Base-by-base conservation (phyloP, 2,113 vertebrate species). In the Ochotona princeps region DNA sequence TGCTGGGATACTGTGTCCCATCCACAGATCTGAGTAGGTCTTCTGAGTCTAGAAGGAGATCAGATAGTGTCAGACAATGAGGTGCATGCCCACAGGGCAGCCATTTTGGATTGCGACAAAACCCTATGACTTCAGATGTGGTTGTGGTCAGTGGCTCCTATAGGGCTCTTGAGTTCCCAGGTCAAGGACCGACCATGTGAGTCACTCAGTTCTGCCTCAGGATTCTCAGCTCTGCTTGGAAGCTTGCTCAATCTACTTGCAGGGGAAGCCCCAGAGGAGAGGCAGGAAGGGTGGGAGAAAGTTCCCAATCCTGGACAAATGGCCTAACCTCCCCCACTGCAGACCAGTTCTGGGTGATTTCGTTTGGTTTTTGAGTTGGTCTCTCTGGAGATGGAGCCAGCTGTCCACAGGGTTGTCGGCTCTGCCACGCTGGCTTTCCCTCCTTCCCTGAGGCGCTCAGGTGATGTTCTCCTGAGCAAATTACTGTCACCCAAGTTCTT, bases 141-240 rank as follows among this genome's bases (percentile, higher is more conserved):
- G 35, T 32, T 60, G 87, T 8, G 47, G 60, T 60, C 57, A 74
- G 44, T 9, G 25, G 44, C 17, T 74, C 60, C 32, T 54, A 1
- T 25, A 66, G 1, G 0, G 26, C 28, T 14, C 54, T 28, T 25
- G 30, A 25, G 30, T 81, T 83, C 47, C 30, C 18, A 5, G 54
- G n/a, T 72, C 75, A 82, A 73, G 70, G 5, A 51, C 23, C 78
- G 44, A 14, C 0, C 0, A n/a, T n/a, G n/a, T n/a, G 6, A 51
- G 21, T 61, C 61, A 30, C 51, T 54, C 61, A 60, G 79, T 38
- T 70, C 70, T 35, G 17, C 25, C 12, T 90, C 28, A 3, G n/a
- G 44, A 65, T 69, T 90, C 90, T 92, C 90, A 74, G 30, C 80
- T 80, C 32, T 38, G 14, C n/a, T 81, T 81, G 23, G 60, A 75